Evolutionary conservation across 2,888 invertebrate genomes (phyloP), one percentile per base, ranked within the genome.

Genomic region (Philereme transversata): DNA sequence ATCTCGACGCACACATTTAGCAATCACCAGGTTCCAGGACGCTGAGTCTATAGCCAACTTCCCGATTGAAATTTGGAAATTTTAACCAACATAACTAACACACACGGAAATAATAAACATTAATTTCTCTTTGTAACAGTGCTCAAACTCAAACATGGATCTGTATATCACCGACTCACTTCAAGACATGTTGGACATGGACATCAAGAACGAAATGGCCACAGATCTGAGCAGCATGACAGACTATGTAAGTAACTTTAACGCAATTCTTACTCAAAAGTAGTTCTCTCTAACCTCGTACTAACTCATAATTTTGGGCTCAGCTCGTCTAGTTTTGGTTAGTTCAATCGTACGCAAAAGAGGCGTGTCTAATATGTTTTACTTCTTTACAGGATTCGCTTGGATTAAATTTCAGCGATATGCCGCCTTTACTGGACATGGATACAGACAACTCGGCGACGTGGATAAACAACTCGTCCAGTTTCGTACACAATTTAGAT

Each of bases 171-270:
- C 94, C 40, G 94, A 94, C 81, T 96, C 97, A 53, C 94, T 97
- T 77, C 97, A 97, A 84, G 97, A 98, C 80, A 97, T 97, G 96
- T 93, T 98, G 69, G 97, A 97, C 80, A 96, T 97, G 84, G 98
- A 97, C 81, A 97, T 98, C 66, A 96, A 97, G 81, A 95, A 95
- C 70, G 97, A 97, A 87, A 96, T 97, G 73, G 97, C 96, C 66
- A 95, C 95, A 57, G 95, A 96, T 60, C 94, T 97, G 51, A 95
- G 96, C 63, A 95, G 95, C 64, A 94, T 94, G 68, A 95, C 95
- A 76, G 95, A 95, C 76, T 93, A 95, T 60, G 93, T 93, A 68
- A 84, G 87, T 87, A 72, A 22, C 22, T 22, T 2, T 2, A 1
- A 22, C 22, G 22, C 3, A 22, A 22, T 22, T 22, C 22, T 22